phyloP scores from a whole-genome alignment of 1,140 invertebrate species.

The Hermetia illucens region DNA sequence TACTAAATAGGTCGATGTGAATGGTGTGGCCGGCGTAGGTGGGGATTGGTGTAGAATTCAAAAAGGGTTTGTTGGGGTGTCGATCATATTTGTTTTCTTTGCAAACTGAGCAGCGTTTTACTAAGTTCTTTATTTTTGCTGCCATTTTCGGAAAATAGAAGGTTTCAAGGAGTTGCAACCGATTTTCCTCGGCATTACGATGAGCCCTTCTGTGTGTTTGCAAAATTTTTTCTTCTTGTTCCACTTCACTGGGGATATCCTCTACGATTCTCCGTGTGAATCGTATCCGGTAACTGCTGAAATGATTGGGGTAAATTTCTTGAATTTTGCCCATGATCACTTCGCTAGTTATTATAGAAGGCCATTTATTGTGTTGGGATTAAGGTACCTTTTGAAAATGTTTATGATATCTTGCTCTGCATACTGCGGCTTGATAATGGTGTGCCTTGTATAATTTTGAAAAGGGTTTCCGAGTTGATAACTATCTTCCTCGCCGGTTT shows the following conservation, averaged over 20 bases:
- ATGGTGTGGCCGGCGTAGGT: conserved; percentile 6
- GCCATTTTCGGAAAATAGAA: conserved; percentile 7
- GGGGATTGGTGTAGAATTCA: conserved; percentile 6
- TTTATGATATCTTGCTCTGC: background rate
- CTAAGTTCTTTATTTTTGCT: conserved; percentile 1
- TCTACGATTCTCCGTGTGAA: background rate
- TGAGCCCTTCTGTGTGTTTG: conserved; percentile 5
- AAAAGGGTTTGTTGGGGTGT: conserved; percentile 2
- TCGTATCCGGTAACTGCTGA: background rate
- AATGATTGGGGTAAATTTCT: background rate
- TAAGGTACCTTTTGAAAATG: background rate
- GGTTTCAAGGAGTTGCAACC: conserved; percentile 3
- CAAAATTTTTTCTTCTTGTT: conserved; percentile 5
- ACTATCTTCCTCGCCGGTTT: background rate
- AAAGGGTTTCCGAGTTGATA: background rate
- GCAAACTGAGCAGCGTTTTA: conserved; percentile 5
- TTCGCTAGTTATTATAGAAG: background rate
- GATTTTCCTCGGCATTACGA: conserved; percentile 5
- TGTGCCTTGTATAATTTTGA: background rate
- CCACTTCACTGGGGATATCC: conserved; percentile 3
- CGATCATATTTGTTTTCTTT: conserved; percentile 8
- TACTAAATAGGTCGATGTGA: conserved; percentile 6
- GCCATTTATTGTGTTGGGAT: background rate
- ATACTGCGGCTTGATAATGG: background rate
- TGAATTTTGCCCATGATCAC: conserved; percentile 2